phyloP scores from a whole-genome alignment of 2,888 invertebrate genomes.

The Anthophora plumipes region DNA sequence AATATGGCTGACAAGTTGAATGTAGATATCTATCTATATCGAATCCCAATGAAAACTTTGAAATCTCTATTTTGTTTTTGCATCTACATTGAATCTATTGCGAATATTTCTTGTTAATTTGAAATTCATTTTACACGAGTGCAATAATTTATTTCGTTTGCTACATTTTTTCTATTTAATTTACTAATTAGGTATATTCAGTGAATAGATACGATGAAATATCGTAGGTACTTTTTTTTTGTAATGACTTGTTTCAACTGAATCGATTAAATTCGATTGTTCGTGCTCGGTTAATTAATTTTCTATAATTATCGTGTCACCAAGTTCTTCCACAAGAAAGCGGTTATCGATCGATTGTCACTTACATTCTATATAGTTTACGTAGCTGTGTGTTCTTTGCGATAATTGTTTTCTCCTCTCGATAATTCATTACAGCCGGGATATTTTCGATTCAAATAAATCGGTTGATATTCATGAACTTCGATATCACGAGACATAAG shows the following conservation, averaged over 20 bases:
- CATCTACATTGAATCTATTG: no score
- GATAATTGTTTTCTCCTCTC: neutral
- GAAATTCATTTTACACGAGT: no score
- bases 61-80: no score
- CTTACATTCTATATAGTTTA: neutral
- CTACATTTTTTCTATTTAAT: constrained; percentile 25
- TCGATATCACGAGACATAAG: neutral
- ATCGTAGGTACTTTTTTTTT: no score
- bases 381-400: neutral
- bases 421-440: neutral
- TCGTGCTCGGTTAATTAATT: neutral
- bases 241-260: neutral
- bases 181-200: no score
- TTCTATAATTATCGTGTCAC: constrained; percentile 7
- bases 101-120: no score
- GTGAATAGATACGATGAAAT: no score
- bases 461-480: neutral
- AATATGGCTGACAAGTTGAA: no score
- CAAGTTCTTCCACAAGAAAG: constrained; percentile 59
- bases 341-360: neutral
- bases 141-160: no score
- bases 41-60: no score
- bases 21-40: no score
- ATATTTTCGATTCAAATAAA: neutral
- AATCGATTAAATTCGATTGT: neutral